Conservation (phyloP, 1,140 invertebrate genomes). For the Lerema accius region DNA sequence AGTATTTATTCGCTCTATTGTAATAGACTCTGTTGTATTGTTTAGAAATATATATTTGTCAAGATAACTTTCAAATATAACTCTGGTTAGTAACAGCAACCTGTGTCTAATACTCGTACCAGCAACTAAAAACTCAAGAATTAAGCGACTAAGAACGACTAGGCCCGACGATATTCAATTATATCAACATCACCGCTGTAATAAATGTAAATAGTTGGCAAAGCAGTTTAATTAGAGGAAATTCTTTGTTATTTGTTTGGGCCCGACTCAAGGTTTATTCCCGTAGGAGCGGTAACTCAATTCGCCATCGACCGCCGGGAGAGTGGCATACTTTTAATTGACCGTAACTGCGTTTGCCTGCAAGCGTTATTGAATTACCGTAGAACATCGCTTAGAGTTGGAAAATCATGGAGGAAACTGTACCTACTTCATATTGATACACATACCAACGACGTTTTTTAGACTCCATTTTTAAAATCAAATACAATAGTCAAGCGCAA, state of each 20-base stretch:
- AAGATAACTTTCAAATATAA: no score
- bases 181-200: conserved; percentile 31
- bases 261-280: conserved; percentile 56
- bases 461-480: no score
- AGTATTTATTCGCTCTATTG: no score
- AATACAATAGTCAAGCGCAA: no score
- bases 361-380: conserved; percentile 79
- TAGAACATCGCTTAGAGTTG: conserved; percentile 54
- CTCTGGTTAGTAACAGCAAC: no score
- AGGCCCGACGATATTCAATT: conserved; percentile 7
- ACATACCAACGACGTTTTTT: not conserved
- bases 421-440: conserved; percentile 3
- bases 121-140: no score
- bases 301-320: conserved; percentile 65
- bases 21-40: no score
- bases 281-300: conserved; percentile 67
- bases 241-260: conserved; percentile 58
- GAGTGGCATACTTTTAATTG: conserved; percentile 81
- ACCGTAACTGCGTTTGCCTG: conserved; percentile 77
- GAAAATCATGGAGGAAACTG: conserved; percentile 43
- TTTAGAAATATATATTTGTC: no score
- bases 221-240: conserved; percentile 53
- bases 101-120: no score
- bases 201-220: conserved; percentile 51
- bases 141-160: not conserved